Evolutionary conservation across 2,797 vertebrate genomes (phyloP).

Genomic region (Falco concolor): DNA sequence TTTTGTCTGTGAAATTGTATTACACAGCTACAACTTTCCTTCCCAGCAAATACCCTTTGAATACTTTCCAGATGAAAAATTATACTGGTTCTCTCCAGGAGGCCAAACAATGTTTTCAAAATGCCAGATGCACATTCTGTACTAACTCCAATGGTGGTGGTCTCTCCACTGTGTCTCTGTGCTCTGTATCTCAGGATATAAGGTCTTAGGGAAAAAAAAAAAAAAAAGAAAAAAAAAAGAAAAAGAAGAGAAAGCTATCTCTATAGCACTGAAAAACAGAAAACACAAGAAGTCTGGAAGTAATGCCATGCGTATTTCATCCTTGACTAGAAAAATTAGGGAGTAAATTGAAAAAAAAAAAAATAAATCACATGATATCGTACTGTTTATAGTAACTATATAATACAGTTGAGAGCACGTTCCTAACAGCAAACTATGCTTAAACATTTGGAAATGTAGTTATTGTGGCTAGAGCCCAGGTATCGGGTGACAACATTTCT

Average conservation of each 20-base stretch:
- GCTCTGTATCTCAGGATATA: background rate
- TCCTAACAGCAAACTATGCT: background rate
- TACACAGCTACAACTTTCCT: background rate
- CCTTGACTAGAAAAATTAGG: background rate
- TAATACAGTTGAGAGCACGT: background rate
- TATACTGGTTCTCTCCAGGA: background rate
- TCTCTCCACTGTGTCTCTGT: background rate
- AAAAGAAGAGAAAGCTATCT: background rate
- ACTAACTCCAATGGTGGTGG: background rate
- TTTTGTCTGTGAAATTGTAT: background rate
- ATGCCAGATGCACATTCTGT: conserved; percentile 7
- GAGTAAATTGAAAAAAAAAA: background rate
- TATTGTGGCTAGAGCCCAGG: conserved; percentile 20
- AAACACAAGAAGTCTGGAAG: background rate
- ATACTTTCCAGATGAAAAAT: conserved; percentile 52
- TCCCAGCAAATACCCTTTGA: background rate
- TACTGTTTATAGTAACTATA: background rate
- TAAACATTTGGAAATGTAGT: conserved; percentile 38
- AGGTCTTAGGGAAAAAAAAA: background rate
- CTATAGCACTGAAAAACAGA: background rate
- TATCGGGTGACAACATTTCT: conserved; percentile 15
- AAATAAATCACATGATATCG: background rate
- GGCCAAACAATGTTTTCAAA: background rate
- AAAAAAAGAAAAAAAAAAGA: background rate
- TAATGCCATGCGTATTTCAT: background rate